A percentile compares a stretch with the other conserved stretches of the same genome.
Evolutionary conservation across 2,888 invertebrate species (phyloP).

Genomic region (Dasypogon diadema): DNA sequence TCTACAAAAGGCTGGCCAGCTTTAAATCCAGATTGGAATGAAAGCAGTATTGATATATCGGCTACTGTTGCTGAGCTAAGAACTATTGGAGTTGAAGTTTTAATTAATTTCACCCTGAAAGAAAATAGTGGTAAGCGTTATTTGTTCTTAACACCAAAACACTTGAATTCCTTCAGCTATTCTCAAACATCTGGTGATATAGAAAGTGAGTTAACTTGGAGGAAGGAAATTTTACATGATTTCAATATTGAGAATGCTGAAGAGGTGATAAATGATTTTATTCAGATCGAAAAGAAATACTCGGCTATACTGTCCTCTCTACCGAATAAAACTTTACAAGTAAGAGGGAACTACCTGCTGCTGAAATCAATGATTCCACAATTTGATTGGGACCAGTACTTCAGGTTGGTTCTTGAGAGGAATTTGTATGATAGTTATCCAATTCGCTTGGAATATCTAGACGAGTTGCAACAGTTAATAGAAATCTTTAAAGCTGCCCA

Average conservation of each 20-base stretch:
- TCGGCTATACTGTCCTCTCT: not conserved
- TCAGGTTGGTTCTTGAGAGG: not conserved
- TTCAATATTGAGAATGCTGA: not conserved
- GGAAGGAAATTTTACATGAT: not conserved
- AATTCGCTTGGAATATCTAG: not conserved
- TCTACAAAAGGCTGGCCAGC: not conserved
- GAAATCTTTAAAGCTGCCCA: not conserved
- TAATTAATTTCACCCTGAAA: not conserved
- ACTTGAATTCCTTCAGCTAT: not conserved
- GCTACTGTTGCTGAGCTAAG: not conserved
- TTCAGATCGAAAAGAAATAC: not conserved
- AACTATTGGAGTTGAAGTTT: not conserved
- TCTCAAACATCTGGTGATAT: not conserved
- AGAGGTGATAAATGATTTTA: not conserved
- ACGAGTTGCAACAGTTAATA: not conserved
- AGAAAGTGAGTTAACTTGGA: not conserved
- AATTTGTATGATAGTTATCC: not conserved
- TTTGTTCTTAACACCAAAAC: conserved; percentile 15
- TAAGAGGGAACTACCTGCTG: conserved; percentile 14
- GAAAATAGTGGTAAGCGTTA: not conserved
- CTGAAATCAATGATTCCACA: conserved; percentile 16
- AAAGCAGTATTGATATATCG: not conserved
- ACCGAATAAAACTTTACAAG: not conserved
- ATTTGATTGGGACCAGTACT: conserved; percentile 21
- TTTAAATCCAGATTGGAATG: conserved; percentile 12